These are phyloP conservation scores for Ochotona curzoniae DNA, from an alignment of 2,113 vertebrate species.

Conservation along the genomic window DNA sequence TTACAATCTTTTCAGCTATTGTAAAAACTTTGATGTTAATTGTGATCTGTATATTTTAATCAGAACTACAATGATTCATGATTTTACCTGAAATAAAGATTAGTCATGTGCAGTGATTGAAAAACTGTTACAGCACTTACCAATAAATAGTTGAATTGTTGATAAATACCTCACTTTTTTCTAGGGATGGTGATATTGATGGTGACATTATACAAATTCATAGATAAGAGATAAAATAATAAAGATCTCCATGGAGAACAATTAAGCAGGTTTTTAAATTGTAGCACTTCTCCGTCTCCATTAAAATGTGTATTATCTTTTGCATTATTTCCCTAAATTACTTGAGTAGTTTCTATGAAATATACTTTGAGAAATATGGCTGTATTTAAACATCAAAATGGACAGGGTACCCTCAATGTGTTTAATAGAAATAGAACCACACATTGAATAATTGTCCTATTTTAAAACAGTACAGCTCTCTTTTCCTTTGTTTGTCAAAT, in stretches of 20 bases:
- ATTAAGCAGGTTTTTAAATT: constrained; percentile 17
- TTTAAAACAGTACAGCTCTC: neutral
- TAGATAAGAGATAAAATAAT: constrained; percentile 26
- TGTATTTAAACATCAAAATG: constrained; percentile 25
- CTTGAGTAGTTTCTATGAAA: constrained; percentile 2
- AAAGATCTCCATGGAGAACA: neutral
- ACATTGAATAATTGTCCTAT: neutral
- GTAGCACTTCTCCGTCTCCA: neutral
- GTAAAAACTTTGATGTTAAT: neutral
- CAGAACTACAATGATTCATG: constrained; percentile 46
- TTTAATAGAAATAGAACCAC: neutral
- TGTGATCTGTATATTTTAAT: constrained; percentile 33
- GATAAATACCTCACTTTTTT: neutral
- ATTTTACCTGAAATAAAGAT: constrained; percentile 46
- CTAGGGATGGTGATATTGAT: neutral
- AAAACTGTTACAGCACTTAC: neutral
- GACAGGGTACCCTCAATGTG: neutral
- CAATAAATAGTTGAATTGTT: constrained; percentile 8
- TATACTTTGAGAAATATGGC: neutral
- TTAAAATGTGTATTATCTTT: neutral
- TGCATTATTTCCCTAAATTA: constrained; percentile 12
- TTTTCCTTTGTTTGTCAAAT: constrained; percentile 22
- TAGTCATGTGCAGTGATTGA: neutral
- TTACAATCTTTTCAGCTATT: neutral
- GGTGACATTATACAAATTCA: constrained; percentile 28